These are phyloP conservation scores for Aricia artaxerxes DNA, from an alignment of 2,888 invertebrate genomes.

Conservation along the genomic window DNA sequence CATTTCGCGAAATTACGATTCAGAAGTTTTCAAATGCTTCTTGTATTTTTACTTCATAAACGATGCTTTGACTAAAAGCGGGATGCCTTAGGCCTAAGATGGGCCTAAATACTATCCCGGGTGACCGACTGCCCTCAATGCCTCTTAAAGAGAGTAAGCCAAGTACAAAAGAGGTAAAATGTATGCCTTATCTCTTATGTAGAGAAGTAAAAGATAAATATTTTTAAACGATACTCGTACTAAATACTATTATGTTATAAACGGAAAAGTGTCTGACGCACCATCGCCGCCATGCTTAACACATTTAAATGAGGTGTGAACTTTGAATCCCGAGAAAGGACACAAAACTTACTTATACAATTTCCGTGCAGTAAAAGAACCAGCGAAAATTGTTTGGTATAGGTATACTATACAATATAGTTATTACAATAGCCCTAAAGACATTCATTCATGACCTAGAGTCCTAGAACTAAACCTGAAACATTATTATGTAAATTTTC, in stretches of 20 bases:
- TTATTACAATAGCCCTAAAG: not conserved
- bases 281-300: too few species aligned
- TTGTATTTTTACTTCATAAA: not conserved
- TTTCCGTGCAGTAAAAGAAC: too few species aligned
- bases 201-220: not conserved
- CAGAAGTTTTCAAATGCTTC: not conserved
- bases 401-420: not conserved
- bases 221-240: too few species aligned
- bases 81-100: slow-evolving; percentile 8
- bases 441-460: not conserved
- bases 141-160: not conserved
- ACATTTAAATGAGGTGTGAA: too few species aligned
- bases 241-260: too few species aligned
- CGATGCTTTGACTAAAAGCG: not conserved
- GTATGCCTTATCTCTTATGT: not conserved
- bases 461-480: not conserved
- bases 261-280: too few species aligned
- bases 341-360: too few species aligned
- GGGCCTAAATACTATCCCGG: slow-evolving; percentile 4
- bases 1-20: not conserved
- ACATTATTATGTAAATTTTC: not conserved
- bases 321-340: too few species aligned
- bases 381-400: too few species aligned
- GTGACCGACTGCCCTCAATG: not conserved
- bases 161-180: not conserved